These are phyloP conservation scores for Tenrec ecaudatus DNA, from an alignment of 2,113 vertebrate genomes.

Conservation along the genomic window DNA sequence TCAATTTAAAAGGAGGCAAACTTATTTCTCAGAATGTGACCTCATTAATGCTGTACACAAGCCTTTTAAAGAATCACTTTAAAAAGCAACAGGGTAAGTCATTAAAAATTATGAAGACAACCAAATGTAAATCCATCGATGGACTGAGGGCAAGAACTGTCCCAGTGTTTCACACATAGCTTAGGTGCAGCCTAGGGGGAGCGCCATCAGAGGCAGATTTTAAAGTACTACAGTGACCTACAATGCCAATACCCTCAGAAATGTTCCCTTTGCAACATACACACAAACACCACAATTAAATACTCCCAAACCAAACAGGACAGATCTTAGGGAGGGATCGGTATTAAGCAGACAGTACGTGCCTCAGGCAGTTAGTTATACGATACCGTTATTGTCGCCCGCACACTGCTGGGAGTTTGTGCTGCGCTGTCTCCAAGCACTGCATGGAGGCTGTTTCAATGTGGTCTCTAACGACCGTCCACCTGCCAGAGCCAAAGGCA, in stretches of 20 bases:
- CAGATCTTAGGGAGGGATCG: too few species aligned
- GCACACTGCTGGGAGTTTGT: too few species aligned
- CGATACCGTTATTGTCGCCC: too few species aligned
- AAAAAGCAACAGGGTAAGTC: not conserved
- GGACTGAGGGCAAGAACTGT: not conserved
- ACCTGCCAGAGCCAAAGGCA: not conserved
- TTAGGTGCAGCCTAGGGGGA: not conserved
- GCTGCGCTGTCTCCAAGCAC: too few species aligned
- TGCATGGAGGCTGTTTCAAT: not conserved
- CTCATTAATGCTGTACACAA: not conserved
- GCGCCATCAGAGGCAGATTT: too few species aligned
- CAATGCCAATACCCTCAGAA: conserved; percentile 12
- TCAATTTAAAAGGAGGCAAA: conserved; percentile 36
- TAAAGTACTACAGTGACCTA: too few species aligned
- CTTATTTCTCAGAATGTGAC: not conserved
- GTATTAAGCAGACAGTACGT: too few species aligned
- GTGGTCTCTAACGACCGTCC: not conserved
- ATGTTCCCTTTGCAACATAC: not conserved
- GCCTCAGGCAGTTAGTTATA: too few species aligned
- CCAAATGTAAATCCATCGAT: conserved; percentile 7
- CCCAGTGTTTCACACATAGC: not conserved
- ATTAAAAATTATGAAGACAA: not conserved
- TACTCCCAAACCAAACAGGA: not conserved
- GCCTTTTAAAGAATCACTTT: not conserved
- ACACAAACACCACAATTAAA: not conserved